A percentile compares a stretch with the other conserved stretches of the same genome.
phyloP scores from a whole-genome alignment of 2,888 invertebrate species.

The Gymnosoma rotundatum region DNA sequence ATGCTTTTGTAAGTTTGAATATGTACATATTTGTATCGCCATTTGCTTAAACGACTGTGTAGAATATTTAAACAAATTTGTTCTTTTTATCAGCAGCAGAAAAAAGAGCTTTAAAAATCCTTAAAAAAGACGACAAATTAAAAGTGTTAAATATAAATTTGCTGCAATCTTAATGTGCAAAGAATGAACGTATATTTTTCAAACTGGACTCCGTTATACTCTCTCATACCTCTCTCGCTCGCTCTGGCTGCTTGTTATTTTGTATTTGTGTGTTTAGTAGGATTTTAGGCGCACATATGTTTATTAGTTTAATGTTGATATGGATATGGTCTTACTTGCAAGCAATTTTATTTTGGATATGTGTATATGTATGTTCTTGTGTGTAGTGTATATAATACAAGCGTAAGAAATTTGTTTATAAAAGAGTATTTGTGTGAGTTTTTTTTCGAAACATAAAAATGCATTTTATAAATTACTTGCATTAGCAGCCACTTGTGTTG shows the following conservation, averaged over 20 bases:
- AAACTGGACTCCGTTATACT: background rate
- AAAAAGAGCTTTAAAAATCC: background rate
- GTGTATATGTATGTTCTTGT: background rate
- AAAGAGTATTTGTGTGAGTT: slow-evolving; percentile 45
- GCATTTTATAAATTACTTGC: slow-evolving; percentile 79
- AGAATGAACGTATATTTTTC: background rate
- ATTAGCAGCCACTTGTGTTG: slow-evolving; percentile 80
- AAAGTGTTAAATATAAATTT: slow-evolving; percentile 51
- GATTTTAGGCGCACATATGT: slow-evolving; percentile 46
- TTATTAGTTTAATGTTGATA: slow-evolving; percentile 1
- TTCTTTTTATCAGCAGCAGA: slow-evolving; percentile 35
- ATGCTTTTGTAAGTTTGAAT: slow-evolving; percentile 12
- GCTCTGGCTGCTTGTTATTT: background rate
- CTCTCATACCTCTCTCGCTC: background rate
- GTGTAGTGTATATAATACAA: slow-evolving; percentile 28
- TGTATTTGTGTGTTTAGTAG: slow-evolving; percentile 5
- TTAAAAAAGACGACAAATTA: slow-evolving; percentile 45
- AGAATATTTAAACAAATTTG: slow-evolving; percentile 44
- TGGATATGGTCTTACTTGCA: background rate
- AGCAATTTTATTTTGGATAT: background rate
- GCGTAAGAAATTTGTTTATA: slow-evolving; percentile 4
- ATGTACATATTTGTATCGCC: background rate
- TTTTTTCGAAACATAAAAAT: slow-evolving; percentile 67
- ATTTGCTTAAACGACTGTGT: slow-evolving; percentile 32
- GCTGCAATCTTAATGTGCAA: slow-evolving; percentile 27